A percentile compares a stretch with the other conserved stretches of the same genome.
Conservation (phyloP, 2,888 invertebrate genomes). For the Zaprionus bogoriensis region DNA sequence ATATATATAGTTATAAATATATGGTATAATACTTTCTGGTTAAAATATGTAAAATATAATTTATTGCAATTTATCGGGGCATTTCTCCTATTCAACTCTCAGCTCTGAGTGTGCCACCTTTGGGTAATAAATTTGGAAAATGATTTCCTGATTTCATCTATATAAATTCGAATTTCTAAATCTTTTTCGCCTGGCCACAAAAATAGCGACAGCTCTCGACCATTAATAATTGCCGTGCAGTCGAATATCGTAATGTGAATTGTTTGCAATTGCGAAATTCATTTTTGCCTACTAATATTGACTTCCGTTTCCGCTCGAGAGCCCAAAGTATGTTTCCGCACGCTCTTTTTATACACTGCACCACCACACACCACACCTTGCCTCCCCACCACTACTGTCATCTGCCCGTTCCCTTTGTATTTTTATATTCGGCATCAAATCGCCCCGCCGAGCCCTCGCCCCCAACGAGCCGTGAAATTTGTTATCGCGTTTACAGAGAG, state of each 20-base stretch:
- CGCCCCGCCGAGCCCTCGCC: not conserved
- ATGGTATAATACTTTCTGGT: too few species aligned
- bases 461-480: conserved; percentile 44
- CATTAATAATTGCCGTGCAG: conserved; percentile 64
- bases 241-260: conserved; percentile 51
- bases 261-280: conserved; percentile 51
- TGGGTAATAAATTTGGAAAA: conserved; percentile 56
- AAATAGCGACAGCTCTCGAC: conserved; percentile 46
- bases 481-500: conserved; percentile 55
- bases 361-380: too few species aligned
- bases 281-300: conserved; percentile 74
- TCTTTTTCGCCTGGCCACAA: conserved; percentile 19
- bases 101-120: not conserved
- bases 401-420: conserved; percentile 25
- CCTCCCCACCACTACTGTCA: too few species aligned
- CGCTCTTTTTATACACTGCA: too few species aligned
- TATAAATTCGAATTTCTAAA: conserved; percentile 40
- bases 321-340: conserved; percentile 65
- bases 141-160: conserved; percentile 61
- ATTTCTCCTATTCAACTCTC: not conserved
- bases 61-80: too few species aligned
- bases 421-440: too few species aligned
- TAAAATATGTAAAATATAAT: too few species aligned
- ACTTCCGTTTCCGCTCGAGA: conserved; percentile 70
- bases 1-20: too few species aligned